Evolutionary conservation across 2,888 invertebrate genomes (phyloP).

Genomic region (Yponomeuta cagnagella): DNA sequence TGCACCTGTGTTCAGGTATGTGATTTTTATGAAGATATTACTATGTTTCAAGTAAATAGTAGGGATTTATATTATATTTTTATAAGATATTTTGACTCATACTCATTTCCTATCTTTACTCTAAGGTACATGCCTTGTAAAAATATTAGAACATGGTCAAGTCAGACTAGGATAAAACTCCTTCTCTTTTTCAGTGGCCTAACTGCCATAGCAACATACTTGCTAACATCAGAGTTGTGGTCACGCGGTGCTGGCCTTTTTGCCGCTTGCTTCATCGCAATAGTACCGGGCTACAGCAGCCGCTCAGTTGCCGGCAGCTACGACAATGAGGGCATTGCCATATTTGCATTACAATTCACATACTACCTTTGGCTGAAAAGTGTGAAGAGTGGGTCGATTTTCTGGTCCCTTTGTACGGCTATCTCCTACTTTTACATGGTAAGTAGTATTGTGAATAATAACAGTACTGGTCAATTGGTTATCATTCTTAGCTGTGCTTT

Average conservation of each 20-base stretch:
- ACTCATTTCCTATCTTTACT: no score
- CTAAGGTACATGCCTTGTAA: no score
- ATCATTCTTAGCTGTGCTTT: neutral
- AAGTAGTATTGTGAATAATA: slow-evolving; percentile 34
- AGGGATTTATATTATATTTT: no score
- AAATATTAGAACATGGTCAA: no score
- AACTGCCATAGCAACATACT: slow-evolving; percentile 97
- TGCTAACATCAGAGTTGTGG: slow-evolving; percentile 98
- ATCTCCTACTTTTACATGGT: slow-evolving; percentile 99
- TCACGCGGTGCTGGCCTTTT: slow-evolving; percentile 96
- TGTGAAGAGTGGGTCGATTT: slow-evolving; percentile 97
- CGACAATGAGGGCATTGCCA: slow-evolving; percentile 99
- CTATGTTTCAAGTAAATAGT: neutral
- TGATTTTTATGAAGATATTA: neutral
- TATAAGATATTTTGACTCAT: no score
- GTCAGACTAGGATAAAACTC: neutral
- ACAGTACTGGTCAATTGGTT: neutral
- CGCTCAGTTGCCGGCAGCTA: slow-evolving; percentile 99
- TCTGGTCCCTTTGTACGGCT: slow-evolving; percentile 96
- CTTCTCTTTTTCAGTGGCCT: slow-evolving; percentile 83
- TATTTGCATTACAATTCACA: slow-evolving; percentile 98
- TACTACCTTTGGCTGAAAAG: slow-evolving; percentile 99
- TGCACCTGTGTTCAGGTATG: slow-evolving; percentile 95
- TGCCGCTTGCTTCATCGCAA: slow-evolving; percentile 99
- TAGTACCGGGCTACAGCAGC: slow-evolving; percentile 99